These are phyloP conservation scores for Drosophila littoralis DNA, from an alignment of 1,140 invertebrate genomes.

Conservation along the genomic window DNA sequence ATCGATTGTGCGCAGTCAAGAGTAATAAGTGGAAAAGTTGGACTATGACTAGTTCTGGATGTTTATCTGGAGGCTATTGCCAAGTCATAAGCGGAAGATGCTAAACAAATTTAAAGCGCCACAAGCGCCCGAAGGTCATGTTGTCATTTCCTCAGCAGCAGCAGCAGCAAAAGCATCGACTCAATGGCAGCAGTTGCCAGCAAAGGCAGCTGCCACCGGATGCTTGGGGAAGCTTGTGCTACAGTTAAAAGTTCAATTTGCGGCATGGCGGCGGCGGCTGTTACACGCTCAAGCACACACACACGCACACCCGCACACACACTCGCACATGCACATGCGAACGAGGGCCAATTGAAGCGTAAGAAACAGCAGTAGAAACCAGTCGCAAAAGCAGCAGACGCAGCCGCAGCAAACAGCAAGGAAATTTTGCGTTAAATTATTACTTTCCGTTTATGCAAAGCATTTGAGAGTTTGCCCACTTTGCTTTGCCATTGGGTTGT, in stretches of 20 bases:
- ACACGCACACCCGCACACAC: conserved; percentile 12
- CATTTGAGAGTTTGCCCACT: conserved; percentile 78
- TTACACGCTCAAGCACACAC: conserved; percentile 54
- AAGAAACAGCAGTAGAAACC: conserved; percentile 71
- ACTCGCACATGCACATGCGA: conserved; percentile 16
- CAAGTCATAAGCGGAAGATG: conserved; percentile 77
- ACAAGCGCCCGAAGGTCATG: conserved; percentile 73
- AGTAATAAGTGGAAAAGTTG: conserved; percentile 61
- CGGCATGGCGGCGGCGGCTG: conserved; percentile 67
- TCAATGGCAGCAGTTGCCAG: conserved; percentile 38
- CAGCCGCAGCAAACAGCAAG: conserved; percentile 58
- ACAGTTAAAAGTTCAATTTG: conserved; percentile 83
- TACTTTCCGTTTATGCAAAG: conserved; percentile 83
- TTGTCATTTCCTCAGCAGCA: conserved; percentile 64
- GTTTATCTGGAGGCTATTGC: conserved; percentile 61
- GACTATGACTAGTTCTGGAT: conserved; percentile 50
- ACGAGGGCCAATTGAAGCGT: conserved; percentile 69
- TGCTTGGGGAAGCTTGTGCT: conserved; percentile 74
- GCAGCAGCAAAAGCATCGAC: conserved; percentile 10
- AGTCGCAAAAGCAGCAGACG: conserved; percentile 34
- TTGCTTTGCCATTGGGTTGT: conserved; percentile 62
- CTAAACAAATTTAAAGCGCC: conserved; percentile 73
- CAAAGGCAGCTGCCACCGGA: conserved; percentile 74
- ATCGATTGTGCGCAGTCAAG: conserved; percentile 48
- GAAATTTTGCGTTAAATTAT: conserved; percentile 84